phyloP scores from a whole-genome alignment of 2,113 vertebrate genomes.

The Oncorhynchus mykiss region DNA sequence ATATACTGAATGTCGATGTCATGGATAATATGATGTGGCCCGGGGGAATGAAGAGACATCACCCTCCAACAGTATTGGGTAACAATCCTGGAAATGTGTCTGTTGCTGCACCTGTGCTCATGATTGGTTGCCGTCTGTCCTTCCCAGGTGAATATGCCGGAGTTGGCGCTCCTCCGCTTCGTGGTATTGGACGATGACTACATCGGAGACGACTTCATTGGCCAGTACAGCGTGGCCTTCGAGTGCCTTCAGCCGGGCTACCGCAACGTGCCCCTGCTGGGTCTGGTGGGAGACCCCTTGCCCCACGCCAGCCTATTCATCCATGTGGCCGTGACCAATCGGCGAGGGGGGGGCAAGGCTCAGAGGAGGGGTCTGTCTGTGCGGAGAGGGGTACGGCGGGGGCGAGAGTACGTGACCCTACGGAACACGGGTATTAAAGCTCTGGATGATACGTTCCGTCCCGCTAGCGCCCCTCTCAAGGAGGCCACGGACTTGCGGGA shows the following conservation, averaged over 20 bases:
- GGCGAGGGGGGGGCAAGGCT: slow-evolving; percentile 91
- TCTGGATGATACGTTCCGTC: slow-evolving; percentile 90
- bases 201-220: slow-evolving; percentile 98
- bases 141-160: slow-evolving; percentile 89
- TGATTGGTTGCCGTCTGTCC: not conserved
- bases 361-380: slow-evolving; percentile 89
- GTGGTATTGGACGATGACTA: slow-evolving; percentile 96
- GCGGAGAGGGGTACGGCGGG: slow-evolving; percentile 85
- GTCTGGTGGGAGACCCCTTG: slow-evolving; percentile 86
- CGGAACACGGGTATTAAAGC: slow-evolving; percentile 86
- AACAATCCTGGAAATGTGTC: not conserved
- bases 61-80: too few species aligned
- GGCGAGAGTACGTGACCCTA: slow-evolving; percentile 88
- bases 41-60: too few species aligned
- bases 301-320: slow-evolving; percentile 91
- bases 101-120: not conserved
- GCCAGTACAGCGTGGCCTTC: slow-evolving; percentile 90
- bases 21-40: too few species aligned
- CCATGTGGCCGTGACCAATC: slow-evolving; percentile 92
- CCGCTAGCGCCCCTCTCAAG: slow-evolving; percentile 80
- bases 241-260: slow-evolving; percentile 96
- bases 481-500: slow-evolving; percentile 94
- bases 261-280: slow-evolving; percentile 89
- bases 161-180: slow-evolving; percentile 93
- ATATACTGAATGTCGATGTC: not conserved